A percentile compares a stretch with the other conserved stretches of the same genome.
Evolutionary conservation across 2,888 invertebrate genomes (phyloP).

Genomic region (Autographa pulchrina): DNA sequence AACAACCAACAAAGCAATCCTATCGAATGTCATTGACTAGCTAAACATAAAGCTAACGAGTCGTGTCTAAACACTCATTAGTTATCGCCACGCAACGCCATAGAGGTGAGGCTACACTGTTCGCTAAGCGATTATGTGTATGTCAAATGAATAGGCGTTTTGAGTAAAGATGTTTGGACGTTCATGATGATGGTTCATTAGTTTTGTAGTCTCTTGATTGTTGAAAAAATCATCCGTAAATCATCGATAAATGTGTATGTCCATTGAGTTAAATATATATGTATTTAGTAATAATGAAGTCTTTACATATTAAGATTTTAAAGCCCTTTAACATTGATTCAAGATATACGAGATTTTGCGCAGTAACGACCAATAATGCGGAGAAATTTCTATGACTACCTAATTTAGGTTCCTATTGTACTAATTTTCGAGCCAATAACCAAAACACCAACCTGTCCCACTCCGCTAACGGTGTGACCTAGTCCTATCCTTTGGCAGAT

Average conservation of each 20-base stretch:
- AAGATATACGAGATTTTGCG: no score
- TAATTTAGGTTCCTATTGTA: no score
- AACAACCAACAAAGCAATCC: not conserved
- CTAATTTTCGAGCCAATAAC: not conserved
- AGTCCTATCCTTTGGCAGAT: constrained; percentile 45
- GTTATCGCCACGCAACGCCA: constrained; percentile 41
- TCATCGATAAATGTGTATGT: not conserved
- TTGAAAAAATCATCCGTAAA: not conserved
- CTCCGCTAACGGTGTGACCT: constrained; percentile 34
- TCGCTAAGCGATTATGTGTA: constrained; percentile 8
- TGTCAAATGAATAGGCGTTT: not conserved
- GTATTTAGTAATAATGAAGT: no score
- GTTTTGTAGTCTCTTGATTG: not conserved
- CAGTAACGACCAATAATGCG: no score
- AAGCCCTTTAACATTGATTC: no score
- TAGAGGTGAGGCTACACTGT: constrained; percentile 14
- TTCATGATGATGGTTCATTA: not conserved
- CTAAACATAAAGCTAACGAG: constrained; percentile 37
- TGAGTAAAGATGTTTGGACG: not conserved
- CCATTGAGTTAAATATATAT: no score
- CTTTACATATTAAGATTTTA: no score
- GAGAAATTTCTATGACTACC: no score
- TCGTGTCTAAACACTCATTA: constrained; percentile 40
- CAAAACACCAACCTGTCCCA: not conserved
- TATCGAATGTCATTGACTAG: constrained; percentile 21